Evolutionary conservation across 1,140 invertebrate genomes (phyloP), one percentile per base, ranked within the genome.

Genomic region (Tyrophagus putrescentiae): DNA sequence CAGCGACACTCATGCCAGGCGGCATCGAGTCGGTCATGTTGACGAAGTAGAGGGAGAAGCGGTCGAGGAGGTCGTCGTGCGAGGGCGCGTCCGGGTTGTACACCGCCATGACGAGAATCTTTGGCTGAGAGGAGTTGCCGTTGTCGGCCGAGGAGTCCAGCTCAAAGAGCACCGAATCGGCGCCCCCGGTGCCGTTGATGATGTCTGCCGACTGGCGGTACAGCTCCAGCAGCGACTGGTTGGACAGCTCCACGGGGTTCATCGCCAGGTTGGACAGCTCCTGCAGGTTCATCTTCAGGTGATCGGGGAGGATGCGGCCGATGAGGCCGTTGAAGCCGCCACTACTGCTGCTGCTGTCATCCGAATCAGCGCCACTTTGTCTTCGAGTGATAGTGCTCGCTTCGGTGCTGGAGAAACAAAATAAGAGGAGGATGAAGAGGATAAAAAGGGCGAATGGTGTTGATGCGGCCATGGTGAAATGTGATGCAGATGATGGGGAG

Each of bases 181-280:
- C 52, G 39, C 25, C 52, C n/a, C n/a, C n/a, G 25, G 52, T 54
- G 9, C 2, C 3, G 39, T 54, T 31, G 25, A 54, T 27, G 27
- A 54, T 31, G 21, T 54, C 27, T 9, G 11, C 25, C 3, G 52
- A 13, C 13, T 54, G 13, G 32, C 11, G 13, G 39, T 27, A 54
- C 13, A 54, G 27, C n/a, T 54, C 52, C n/a, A 54, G 21, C 52
- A 54, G 2, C n/a, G 13, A 4, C n/a, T 54, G 52, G 27, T 54
- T 54, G 25, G 11, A 4, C 27, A 54, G 11, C 1, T n/a, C 25
- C 9, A 4, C 41, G 25, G 52, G 52, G 39, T 54, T 54, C 52
- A 54, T 54, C 39, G 52, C 52, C 7, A 54, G n/a, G n/a, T 54
- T 34, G 52, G 52, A 31, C 13, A 54, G 4, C 25, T 54, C 7